These are phyloP conservation scores for Hypotaenidia okinawae DNA, from an alignment of 2,797 vertebrate genomes.

Conservation along the genomic window DNA sequence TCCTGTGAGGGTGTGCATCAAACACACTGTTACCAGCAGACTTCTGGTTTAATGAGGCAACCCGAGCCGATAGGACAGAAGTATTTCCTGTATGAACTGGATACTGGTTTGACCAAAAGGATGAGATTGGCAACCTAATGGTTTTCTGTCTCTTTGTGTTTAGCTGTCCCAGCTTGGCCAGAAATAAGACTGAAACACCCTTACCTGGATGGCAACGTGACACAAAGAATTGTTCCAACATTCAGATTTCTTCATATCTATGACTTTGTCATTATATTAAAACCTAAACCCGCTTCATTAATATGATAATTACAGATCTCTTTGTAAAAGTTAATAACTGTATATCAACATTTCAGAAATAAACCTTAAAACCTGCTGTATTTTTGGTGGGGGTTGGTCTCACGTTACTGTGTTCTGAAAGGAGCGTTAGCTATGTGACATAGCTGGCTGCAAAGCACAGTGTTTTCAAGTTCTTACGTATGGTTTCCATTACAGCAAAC, in stretches of 20 bases:
- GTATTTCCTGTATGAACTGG: background rate
- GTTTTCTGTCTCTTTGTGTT: slow-evolving; percentile 53
- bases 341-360: slow-evolving; percentile 75
- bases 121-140: background rate
- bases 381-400: slow-evolving; percentile 27
- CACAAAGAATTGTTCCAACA: slow-evolving; percentile 39
- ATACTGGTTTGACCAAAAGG: background rate
- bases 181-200: slow-evolving; percentile 78
- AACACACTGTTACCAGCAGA: background rate
- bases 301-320: background rate
- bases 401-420: background rate
- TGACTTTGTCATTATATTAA: slow-evolving; percentile 57
- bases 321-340: slow-evolving; percentile 44
- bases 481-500: background rate
- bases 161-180: slow-evolving; percentile 95
- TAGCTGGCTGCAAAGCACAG: background rate
- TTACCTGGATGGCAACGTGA: slow-evolving; percentile 7
- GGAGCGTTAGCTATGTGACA: background rate
- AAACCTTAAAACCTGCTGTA: slow-evolving; percentile 62
- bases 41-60: background rate
- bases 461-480: background rate
- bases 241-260: slow-evolving; percentile 32
- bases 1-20: background rate
- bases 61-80: background rate
- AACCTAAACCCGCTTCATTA: slow-evolving; percentile 56